Evolutionary conservation across 2,888 invertebrate genomes (phyloP), one percentile per base, ranked within the genome.

Genomic region (Chloromyia formosa): DNA sequence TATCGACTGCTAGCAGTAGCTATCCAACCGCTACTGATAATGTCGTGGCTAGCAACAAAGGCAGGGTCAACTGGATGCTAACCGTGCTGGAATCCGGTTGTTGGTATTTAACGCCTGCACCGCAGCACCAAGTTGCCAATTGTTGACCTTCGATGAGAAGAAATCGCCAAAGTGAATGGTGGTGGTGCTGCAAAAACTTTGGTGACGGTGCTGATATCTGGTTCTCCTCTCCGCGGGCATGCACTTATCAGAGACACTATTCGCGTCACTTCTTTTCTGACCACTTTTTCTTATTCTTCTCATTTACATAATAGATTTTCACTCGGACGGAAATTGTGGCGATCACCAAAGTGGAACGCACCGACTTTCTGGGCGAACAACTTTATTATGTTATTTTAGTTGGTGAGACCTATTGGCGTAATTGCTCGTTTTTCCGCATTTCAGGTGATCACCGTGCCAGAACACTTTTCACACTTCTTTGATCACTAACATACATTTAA

Each of bases 391-490:
- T n/a, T 53, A n/a, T 58, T 71, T 71, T 40, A 71, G 56, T 35
- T 35, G 27, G 7, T 35, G 27, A 35, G 2, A 7, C 3, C 27
- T 35, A 22, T 35, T 66, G 23, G 45, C 10, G 16, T 58, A 71
- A 35, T 23, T 12, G 58, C 40, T 71, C 40, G 56, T 40, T 71
- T 71, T 69, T 71, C 42, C 71, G 58, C 71, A 71, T 71, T 58
- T 56, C 42, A 71, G 35, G n/a, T 71, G 56, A 18, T 40, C 69
- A 69, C 56, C 18, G 16, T 18, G 16, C 35, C 58, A 71, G 22
- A 58, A 58, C 71, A 56, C 35, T 71, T 71, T 71, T 71, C 71
- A 71, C 71, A 71, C 71, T 56, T 49, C 42, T 58, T 40, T 56
- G 5, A 54, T 1, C 69, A 69, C 69, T 69, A 54, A 56, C 27